Conservation (phyloP, 2,113 vertebrate genomes). For the Lagopus muta region DNA sequence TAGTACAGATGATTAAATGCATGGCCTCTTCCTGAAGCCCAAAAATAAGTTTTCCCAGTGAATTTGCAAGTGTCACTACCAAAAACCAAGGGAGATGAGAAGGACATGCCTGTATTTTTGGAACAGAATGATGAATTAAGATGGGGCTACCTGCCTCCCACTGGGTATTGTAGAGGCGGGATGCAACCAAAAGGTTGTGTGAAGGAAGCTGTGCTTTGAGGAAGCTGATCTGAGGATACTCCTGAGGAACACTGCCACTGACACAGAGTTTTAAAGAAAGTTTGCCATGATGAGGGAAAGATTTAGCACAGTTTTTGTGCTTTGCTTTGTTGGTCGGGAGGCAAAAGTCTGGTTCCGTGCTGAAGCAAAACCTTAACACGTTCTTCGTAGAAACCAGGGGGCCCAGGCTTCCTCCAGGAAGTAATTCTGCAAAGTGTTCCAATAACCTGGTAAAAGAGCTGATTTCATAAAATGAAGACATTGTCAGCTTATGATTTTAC, state of each 20-base stretch:
- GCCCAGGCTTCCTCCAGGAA: not conserved
- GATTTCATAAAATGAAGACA: slow-evolving; percentile 61
- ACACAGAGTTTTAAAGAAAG: not conserved
- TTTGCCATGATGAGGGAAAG: not conserved
- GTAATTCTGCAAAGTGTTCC: slow-evolving; percentile 1
- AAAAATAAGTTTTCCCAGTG: rapidly evolving
- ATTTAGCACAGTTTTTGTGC: not conserved
- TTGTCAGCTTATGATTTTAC: slow-evolving; percentile 60
- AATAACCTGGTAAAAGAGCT: slow-evolving; percentile 35
- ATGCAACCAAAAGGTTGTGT: not conserved
- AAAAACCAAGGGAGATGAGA: not conserved
- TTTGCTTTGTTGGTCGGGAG: not conserved
- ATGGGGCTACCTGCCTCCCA: not conserved
- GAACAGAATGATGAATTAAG: not conserved
- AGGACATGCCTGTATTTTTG: not conserved
- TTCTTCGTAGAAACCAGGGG: rapidly evolving
- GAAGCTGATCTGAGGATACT: not conserved
- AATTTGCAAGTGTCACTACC: rapidly evolving
- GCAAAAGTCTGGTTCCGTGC: not conserved
- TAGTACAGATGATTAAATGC: not conserved
- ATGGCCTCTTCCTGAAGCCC: rapidly evolving
- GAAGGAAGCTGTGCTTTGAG: rapidly evolving
- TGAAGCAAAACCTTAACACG: not conserved
- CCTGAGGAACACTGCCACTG: not conserved
- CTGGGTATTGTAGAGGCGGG: not conserved